Percentiles rank a stretch among this genome's conserved stretches.
Conservation (phyloP, 2,888 invertebrate species). For the Archaeoteleia sp. region DNA sequence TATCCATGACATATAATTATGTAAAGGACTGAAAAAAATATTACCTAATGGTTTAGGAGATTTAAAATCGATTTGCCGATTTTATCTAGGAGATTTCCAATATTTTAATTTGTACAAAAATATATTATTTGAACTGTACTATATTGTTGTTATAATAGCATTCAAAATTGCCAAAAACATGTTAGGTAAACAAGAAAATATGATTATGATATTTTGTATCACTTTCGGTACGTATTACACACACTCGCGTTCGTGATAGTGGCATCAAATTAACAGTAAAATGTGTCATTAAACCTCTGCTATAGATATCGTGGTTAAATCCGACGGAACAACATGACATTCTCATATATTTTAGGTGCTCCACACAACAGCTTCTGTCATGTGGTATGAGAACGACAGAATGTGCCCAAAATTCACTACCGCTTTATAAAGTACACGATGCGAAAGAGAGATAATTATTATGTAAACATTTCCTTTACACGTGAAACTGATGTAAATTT, state of each 20-base stretch:
- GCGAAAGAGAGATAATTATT: conserved; percentile 18
- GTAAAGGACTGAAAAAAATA: no score
- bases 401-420: conserved; percentile 7
- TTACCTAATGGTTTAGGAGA: no score
- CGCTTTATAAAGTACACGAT: conserved; percentile 16
- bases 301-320: conserved; percentile 31
- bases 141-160: no score
- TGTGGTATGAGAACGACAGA: conserved; percentile 7
- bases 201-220: no score
- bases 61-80: no score
- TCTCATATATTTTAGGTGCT: conserved; percentile 14
- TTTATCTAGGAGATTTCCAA: no score
- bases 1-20: no score
- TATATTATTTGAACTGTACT: no score
- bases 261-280: conserved; percentile 40
- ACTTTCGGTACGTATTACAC: conserved; percentile 30
- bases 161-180: no score
- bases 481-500: neutral
- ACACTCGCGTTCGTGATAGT: conserved; percentile 29
- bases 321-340: conserved; percentile 27
- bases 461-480: conserved; percentile 2
- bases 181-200: no score
- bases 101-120: no score
- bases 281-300: conserved; percentile 37
- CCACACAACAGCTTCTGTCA: conserved; percentile 3